Evolutionary conservation across 1,140 invertebrate genomes (phyloP).

Genomic region (Mycetomoellerius zeteki): DNA sequence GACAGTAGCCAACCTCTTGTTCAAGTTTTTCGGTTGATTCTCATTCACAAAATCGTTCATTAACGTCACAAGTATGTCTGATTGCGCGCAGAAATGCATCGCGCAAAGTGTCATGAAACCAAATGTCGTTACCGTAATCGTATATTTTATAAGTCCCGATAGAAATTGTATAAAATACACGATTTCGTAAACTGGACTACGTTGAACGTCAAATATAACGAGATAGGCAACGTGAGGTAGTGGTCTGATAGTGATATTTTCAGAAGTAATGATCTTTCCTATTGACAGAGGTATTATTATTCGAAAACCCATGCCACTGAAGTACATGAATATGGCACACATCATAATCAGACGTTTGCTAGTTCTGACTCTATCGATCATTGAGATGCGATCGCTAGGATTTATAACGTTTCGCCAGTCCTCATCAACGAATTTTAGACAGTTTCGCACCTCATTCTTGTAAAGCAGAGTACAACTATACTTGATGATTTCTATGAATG

Average conservation of each 20-base stretch:
- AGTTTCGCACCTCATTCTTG: slow-evolving; percentile 11
- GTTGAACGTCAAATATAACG: slow-evolving; percentile 57
- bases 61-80: slow-evolving; percentile 52
- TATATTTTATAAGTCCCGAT: slow-evolving; percentile 52
- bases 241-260: slow-evolving; percentile 65
- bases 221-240: slow-evolving; percentile 52
- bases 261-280: slow-evolving; percentile 57
- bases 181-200: slow-evolving; percentile 68
- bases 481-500: neutral
- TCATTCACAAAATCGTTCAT: slow-evolving; percentile 48
- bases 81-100: slow-evolving; percentile 66
- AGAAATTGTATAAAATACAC: slow-evolving; percentile 62
- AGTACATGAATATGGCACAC: neutral
- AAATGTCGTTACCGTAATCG: slow-evolving; percentile 41
- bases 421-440: neutral
- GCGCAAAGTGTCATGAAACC: slow-evolving; percentile 61
- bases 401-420: slow-evolving; percentile 8
- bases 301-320: slow-evolving; percentile 43
- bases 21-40: neutral
- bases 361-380: neutral
- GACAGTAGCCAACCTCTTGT: slow-evolving; percentile 19
- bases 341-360: slow-evolving; percentile 16
- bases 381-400: neutral
- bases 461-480: neutral
- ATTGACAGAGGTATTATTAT: slow-evolving; percentile 62